These are phyloP conservation scores for Anguilla megastoma DNA, from an alignment of 2,797 vertebrate species.

Conservation along the genomic window DNA sequence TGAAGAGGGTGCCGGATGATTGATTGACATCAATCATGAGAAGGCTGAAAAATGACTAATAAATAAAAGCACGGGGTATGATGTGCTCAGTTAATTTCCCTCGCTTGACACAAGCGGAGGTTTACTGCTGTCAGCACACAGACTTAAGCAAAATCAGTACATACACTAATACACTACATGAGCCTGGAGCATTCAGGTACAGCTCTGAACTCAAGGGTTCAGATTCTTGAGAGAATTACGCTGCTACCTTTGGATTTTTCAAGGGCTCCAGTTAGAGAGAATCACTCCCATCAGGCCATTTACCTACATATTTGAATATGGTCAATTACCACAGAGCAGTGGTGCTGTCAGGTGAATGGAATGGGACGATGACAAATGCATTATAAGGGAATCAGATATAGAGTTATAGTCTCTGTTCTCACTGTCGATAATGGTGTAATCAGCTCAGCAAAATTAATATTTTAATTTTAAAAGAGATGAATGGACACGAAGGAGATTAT, in stretches of 20 bases:
- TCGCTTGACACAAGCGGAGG: background rate
- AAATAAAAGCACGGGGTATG: background rate
- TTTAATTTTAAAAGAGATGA: background rate
- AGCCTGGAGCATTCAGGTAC: background rate
- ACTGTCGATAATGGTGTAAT: background rate
- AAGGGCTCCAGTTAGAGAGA: background rate
- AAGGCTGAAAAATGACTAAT: background rate
- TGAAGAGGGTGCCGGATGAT: background rate
- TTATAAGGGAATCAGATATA: background rate
- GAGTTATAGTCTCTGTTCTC: background rate
- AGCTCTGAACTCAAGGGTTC: background rate
- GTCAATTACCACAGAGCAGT: background rate
- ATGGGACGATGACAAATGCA: background rate
- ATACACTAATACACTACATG: too few species aligned
- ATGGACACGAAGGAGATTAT: background rate
- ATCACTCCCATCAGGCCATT: background rate
- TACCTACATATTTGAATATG: background rate
- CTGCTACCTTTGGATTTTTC: background rate
- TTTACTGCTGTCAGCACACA: background rate
- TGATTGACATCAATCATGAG: background rate
- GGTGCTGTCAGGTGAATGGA: background rate
- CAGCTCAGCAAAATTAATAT: background rate
- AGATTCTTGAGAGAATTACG: background rate
- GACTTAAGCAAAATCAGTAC: background rate
- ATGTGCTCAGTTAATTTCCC: background rate